Evolutionary conservation across 2,888 invertebrate species (phyloP).

Genomic region (Napeogenes inachia): DNA sequence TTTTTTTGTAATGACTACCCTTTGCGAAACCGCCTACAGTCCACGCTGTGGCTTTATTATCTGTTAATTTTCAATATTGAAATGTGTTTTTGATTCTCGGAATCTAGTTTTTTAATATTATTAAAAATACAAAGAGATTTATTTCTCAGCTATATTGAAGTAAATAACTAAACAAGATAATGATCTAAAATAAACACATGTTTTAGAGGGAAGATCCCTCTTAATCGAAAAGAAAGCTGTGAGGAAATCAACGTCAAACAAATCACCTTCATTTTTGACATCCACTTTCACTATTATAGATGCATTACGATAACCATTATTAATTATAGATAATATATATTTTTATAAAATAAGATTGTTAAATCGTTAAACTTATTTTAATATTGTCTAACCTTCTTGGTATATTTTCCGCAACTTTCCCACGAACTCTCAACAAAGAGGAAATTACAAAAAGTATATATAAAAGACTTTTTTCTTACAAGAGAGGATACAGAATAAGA

Average conservation of each 20-base stretch:
- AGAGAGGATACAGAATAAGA: constrained; percentile 7
- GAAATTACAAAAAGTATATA: constrained; percentile 8
- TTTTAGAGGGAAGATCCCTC: constrained; percentile 25
- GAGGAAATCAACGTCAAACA: constrained; percentile 34
- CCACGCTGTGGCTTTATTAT: constrained; percentile 28
- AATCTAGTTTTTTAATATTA: neutral
- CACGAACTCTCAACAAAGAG: no score
- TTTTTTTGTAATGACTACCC: constrained; percentile 31
- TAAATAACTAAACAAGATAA: neutral
- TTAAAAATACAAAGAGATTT: no score
- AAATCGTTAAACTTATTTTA: no score
- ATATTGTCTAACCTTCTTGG: no score
- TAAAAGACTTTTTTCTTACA: constrained; percentile 11
- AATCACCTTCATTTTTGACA: constrained; percentile 22
- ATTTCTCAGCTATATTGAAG: no score
- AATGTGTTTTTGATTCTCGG: constrained; percentile 19
- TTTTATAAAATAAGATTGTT: no score
- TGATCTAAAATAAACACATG: constrained; percentile 12
- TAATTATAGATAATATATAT: no score
- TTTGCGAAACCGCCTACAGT: constrained; percentile 26
- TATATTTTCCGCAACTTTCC: no score
- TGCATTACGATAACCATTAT: no score
- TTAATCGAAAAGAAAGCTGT: constrained; percentile 37
- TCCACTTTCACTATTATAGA: constrained; percentile 40
- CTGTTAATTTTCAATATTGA: constrained; percentile 29